Conservation (phyloP, 1,140 invertebrate genomes). For the Drosophila subobscura region DNA sequence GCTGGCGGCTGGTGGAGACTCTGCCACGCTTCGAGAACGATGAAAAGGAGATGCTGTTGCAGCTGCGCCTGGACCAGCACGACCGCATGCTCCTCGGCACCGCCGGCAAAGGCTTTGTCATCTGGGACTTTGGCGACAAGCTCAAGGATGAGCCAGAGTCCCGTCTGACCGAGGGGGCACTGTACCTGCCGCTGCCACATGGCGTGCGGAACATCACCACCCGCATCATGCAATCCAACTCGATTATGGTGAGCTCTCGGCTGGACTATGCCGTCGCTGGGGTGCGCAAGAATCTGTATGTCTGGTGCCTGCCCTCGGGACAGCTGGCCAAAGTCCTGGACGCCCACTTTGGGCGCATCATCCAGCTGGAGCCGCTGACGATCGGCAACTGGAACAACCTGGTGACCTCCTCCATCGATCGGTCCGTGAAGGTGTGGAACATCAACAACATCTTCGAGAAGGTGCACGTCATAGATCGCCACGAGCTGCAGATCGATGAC, state of each 20-base stretch:
- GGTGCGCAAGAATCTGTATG: constrained; percentile 97
- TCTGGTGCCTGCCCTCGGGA: constrained; percentile 92
- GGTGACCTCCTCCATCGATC: constrained; percentile 98
- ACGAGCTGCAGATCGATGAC: constrained; percentile 97
- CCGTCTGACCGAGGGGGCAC: constrained; percentile 84
- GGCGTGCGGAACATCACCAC: constrained; percentile 97
- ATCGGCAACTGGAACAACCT: constrained; percentile 96
- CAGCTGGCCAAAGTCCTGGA: constrained; percentile 96
- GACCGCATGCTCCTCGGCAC: constrained; percentile 92
- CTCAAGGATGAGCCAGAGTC: constrained; percentile 47
- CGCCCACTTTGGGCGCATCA: constrained; percentile 98
- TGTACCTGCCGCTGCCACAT: constrained; percentile 91
- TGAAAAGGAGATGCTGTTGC: constrained; percentile 89
- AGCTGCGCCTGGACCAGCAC: constrained; percentile 91
- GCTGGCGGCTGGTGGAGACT: constrained; percentile 86
- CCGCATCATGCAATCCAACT: constrained; percentile 93
- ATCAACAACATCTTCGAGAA: constrained; percentile 99
- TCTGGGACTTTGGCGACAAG: constrained; percentile 87
- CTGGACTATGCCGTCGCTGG: constrained; percentile 97
- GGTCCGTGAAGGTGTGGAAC: constrained; percentile 99
- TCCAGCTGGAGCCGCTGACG: constrained; percentile 93
- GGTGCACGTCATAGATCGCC: constrained; percentile 97
- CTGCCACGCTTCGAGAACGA: constrained; percentile 88
- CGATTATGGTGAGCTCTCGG: constrained; percentile 94
- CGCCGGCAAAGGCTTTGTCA: constrained; percentile 91